Evolutionary conservation across 2,797 vertebrate genomes (phyloP).

Genomic region (Arctocebus calabarensis): DNA sequence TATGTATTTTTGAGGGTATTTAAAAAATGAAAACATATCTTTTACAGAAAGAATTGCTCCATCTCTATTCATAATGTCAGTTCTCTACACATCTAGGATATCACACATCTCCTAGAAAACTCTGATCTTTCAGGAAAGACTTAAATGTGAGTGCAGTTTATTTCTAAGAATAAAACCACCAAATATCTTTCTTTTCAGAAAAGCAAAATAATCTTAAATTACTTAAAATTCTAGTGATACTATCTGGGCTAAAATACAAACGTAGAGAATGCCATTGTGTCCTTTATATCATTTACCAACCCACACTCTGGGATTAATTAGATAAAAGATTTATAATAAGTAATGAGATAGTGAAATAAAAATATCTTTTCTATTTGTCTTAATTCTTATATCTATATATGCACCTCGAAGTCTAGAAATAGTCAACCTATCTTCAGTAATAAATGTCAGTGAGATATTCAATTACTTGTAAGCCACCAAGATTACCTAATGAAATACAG

Average conservation of each 20-base stretch:
- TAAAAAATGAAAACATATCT: neutral
- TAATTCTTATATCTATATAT: neutral
- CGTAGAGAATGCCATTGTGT: neutral
- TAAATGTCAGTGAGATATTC: constrained; percentile 11
- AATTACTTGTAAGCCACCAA: neutral
- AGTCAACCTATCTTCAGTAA: neutral
- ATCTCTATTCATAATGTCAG: neutral
- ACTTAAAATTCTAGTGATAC: constrained; percentile 51
- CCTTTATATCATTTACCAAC: constrained; percentile 1
- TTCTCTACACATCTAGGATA: neutral
- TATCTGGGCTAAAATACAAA: constrained; percentile 25
- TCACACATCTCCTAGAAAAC: constrained; percentile 56
- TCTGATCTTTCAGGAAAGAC: constrained; percentile 61
- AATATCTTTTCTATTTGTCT: neutral
- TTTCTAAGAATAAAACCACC: constrained; percentile 43
- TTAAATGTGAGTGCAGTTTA: constrained; percentile 32
- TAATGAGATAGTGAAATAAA: constrained; percentile 34
- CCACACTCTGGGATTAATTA: constrained; percentile 14
- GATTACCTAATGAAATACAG: neutral
- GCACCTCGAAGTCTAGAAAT: neutral
- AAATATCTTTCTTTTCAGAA: constrained; percentile 57
- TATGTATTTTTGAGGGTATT: neutral
- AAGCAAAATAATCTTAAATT: constrained; percentile 63
- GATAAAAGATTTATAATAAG: neutral
- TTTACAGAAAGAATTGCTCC: neutral